Evolutionary conservation across 1,140 invertebrate genomes (phyloP), one percentile per base, ranked within the genome.

Genomic region (Antheraea mylitta): DNA sequence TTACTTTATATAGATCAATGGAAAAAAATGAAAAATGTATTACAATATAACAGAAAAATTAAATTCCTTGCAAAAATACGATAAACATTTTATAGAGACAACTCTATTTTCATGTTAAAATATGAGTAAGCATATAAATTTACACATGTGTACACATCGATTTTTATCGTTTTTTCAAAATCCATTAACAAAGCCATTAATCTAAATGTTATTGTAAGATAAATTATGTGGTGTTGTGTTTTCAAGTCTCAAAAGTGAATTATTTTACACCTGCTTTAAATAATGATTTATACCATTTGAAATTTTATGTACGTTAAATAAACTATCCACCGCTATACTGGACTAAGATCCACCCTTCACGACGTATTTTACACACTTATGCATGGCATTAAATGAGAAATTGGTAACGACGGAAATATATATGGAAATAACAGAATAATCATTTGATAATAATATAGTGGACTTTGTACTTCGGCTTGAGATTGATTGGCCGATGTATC

Each of bases 241-340:
- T 69, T 70, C 53, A 73, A 70, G 58, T 36, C 42, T 22, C 69
- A 70, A 61, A 58, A 71, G 77, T 76, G 78, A 71, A 80, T 73
- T 69, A 70, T 74, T 73, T 69, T 70, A 71, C 76, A 77, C 68
- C 67, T 76, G 74, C 60, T 18, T 48, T 13, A 60, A 11, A 53
- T 65, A 38, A 72, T 69, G 58, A 64, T 64, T 70, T 48, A 68
- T 65, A 22, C 18, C 18, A 45, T 8, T 5, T n/a, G 67, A 64
- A 64, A n/a, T 22, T 69, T 38, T 16, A 53, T 53, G 16, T 53
- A 53, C 0, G 13, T 13, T 13, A 53, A 53, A 53, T 53, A 53
- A 53, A 53, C 16, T 13, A 16, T 13, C 11, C 45, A 53, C 9
- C 16, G 1, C 9, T 48, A 13, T 10, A 48, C 11, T 53, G 0